These are phyloP conservation scores for Gadus chalcogrammus DNA, from an alignment of 2,113 vertebrate genomes.

Conservation along the genomic window DNA sequence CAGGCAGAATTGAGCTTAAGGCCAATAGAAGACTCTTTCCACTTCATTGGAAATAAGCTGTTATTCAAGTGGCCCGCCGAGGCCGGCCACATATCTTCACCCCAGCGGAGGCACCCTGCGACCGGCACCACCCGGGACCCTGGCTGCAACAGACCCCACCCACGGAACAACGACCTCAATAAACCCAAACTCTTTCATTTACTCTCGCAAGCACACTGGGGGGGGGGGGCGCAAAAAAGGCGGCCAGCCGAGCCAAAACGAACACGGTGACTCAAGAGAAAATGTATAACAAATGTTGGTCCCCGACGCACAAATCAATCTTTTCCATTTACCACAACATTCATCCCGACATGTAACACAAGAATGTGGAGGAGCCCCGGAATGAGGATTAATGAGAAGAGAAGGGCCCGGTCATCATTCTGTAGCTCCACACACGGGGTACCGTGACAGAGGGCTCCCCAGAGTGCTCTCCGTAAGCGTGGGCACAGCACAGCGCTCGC, in stretches of 20 bases:
- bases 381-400: slow-evolving; percentile 66
- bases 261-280: slow-evolving; percentile 47
- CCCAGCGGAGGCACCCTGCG: slow-evolving; percentile 36
- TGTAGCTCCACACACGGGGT: slow-evolving; percentile 42
- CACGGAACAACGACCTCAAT: slow-evolving; percentile 66
- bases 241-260: slow-evolving; percentile 52
- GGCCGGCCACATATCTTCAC: slow-evolving; percentile 40
- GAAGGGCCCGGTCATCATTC: slow-evolving; percentile 48
- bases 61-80: slow-evolving; percentile 58
- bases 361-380: slow-evolving; percentile 30
- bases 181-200: slow-evolving; percentile 60
- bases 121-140: slow-evolving; percentile 47
- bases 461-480: slow-evolving; percentile 24
- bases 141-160: slow-evolving; percentile 58
- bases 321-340: slow-evolving; percentile 59
- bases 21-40: slow-evolving; percentile 51
- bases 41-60: slow-evolving; percentile 61
- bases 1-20: slow-evolving; percentile 45
- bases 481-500: slow-evolving; percentile 20
- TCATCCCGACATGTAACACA: slow-evolving; percentile 42
- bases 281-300: slow-evolving; percentile 59
- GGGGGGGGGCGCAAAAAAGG: slow-evolving; percentile 39
- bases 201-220: slow-evolving; percentile 48
- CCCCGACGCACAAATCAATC: slow-evolving; percentile 62
- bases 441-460: slow-evolving; percentile 59